Base-by-base conservation (phyloP, 2,888 invertebrate genomes). In the Drosophila merina region DNA sequence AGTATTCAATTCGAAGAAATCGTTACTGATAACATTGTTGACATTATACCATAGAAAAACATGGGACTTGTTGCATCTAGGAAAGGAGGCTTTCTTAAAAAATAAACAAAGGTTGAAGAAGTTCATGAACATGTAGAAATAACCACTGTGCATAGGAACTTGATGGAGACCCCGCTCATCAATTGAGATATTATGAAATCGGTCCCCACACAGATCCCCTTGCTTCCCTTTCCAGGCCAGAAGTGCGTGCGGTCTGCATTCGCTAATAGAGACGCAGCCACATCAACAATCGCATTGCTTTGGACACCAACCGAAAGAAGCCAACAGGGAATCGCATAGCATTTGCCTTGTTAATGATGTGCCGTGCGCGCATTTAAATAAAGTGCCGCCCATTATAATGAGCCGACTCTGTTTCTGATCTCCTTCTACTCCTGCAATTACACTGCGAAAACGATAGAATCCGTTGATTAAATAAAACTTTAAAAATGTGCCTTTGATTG, bases 381-480 rank as follows among this genome's bases (percentile, higher is more conserved):
- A 84, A 84, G 85, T 84, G 85, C 87, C 79, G 85, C 83, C 85
- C 67, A 84, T 86, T 79, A 86, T 86, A 84, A 83, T 84, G 85
- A 83, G 86, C 73, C 77, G 57, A 42, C 26, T 58, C 68, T 47
- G 75, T 81, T 69, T 78, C 77, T 67, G 76, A 78, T 57, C 68
- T 58, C 58, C 26, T 40, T 48, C 40, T 26, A 25, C 26, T 36
- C 59, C 38, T 47, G 30, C 30, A 38, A 25, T 33, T 62, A 42
- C 60, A 59, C 64, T 20, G 52, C 30, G n/a, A 57, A 30, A 42
- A 42, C 14, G 12, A 1, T 20, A 20, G 20, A 20, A 20, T 20
- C 20, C 20, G 1, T 20, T 20, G 20, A 20, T 20, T 20, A 20
- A 20, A 20, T 20, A 20, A 1, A 20, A 20, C 20, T 20, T 20